Conservation (phyloP, 2,888 invertebrate genomes). For the Dasysyrphus albostriatus region DNA sequence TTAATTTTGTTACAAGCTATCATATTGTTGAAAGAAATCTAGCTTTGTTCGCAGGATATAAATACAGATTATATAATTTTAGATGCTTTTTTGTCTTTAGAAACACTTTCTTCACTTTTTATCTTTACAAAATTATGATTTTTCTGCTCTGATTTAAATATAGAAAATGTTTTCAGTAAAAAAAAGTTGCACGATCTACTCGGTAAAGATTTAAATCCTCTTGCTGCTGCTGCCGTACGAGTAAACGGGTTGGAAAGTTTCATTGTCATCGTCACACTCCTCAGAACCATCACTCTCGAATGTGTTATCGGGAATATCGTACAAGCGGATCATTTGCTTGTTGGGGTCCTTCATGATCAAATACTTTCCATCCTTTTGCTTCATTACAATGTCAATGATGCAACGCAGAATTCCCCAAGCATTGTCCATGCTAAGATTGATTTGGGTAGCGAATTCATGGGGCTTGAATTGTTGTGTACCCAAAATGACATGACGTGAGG, state of each 20-base stretch:
- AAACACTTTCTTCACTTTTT: conserved; percentile 40
- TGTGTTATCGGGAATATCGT: conserved; percentile 99
- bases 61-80: conserved; percentile 22
- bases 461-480: conserved; percentile 99
- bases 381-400: conserved; percentile 98
- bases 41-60: conserved; percentile 61
- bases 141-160: conserved; percentile 17
- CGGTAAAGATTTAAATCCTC: conserved; percentile 53
- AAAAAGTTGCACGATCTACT: conserved; percentile 4
- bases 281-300: conserved; percentile 99
- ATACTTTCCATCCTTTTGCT: conserved; percentile 98
- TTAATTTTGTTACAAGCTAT: conserved; percentile 58
- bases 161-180: conserved; percentile 45
- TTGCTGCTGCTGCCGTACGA: conserved; percentile 76
- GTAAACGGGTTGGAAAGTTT: conserved; percentile 83
- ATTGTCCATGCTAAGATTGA: conserved; percentile 99
- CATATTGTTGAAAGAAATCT: conserved; percentile 36
- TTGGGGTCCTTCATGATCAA: conserved; percentile 99
- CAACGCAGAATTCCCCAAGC: conserved; percentile 99
- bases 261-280: conserved; percentile 83
- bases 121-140: conserved; percentile 14
- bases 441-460: conserved; percentile 98
- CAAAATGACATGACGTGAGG: conserved; percentile 97
- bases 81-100: conserved; percentile 33
- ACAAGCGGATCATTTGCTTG: conserved; percentile 98